Evolutionary conservation across 2,888 invertebrate species (phyloP).

Genomic region (Catocala fraxini): DNA sequence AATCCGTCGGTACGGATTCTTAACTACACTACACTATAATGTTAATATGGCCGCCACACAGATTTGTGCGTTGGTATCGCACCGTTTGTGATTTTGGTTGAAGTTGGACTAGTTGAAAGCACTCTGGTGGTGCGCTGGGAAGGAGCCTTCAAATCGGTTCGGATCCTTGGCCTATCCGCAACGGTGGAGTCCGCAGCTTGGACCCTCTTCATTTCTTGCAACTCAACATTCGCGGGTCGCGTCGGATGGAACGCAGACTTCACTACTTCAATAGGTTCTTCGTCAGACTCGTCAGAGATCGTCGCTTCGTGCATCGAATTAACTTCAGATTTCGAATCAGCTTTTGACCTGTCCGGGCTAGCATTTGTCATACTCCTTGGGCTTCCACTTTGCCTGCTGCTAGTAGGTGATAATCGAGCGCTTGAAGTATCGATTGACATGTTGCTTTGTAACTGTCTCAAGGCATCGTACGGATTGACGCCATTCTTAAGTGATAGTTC

Average conservation of each 20-base stretch:
- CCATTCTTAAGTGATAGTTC: conserved; percentile 86
- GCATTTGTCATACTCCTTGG: conserved; percentile 79
- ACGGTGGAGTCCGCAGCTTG: conserved; percentile 89
- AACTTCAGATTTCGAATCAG: conserved; percentile 88
- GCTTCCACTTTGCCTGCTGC: conserved; percentile 86
- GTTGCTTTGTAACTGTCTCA: conserved; percentile 80
- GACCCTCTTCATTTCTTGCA: conserved; percentile 85
- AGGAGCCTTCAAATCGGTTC: conserved; percentile 89
- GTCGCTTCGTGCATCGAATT: conserved; percentile 89
- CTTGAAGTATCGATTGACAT: conserved; percentile 82
- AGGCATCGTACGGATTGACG: conserved; percentile 87
- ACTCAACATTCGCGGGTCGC: conserved; percentile 86
- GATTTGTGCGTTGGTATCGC: conserved; percentile 88
- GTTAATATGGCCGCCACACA: conserved; percentile 92
- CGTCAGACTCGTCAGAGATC: conserved; percentile 89
- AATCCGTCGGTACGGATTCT: conserved; percentile 62
- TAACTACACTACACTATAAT: conserved; percentile 61
- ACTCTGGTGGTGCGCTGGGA: conserved; percentile 84
- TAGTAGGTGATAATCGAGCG: conserved; percentile 85
- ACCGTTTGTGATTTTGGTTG: conserved; percentile 88
- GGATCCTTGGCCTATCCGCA: conserved; percentile 78
- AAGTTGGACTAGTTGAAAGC: conserved; percentile 81
- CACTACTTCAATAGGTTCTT: conserved; percentile 92
- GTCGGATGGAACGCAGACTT: conserved; percentile 92
- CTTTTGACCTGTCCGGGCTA: conserved; percentile 83